Percentiles rank a stretch among this genome's conserved stretches.
phyloP scores from a whole-genome alignment of 92 coral and sea anemone genomes.

The Umimayanthus chanpuru region DNA sequence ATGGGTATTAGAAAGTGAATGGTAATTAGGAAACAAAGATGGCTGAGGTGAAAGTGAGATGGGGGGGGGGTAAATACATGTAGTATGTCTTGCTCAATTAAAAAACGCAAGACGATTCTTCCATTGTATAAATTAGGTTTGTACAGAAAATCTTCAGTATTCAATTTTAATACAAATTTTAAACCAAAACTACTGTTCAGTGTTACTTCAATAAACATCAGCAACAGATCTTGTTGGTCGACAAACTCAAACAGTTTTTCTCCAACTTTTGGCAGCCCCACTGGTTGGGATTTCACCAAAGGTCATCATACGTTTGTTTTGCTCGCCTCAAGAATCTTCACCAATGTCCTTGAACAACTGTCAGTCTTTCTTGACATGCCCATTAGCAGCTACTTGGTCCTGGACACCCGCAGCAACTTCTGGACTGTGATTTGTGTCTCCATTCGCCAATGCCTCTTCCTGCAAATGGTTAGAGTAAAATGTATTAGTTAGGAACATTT shows the following conservation, averaged over 20 bases:
- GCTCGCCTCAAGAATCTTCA: neutral
- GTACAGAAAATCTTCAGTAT: neutral
- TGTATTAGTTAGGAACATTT: neutral
- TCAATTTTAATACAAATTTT: neutral
- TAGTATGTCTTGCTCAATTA: too few species aligned
- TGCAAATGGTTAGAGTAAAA: neutral
- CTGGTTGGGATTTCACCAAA: conserved; percentile 65
- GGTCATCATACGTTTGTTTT: conserved; percentile 66
- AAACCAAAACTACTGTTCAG: neutral
- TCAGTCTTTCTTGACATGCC: conserved; percentile 46
- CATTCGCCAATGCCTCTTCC: conserved; percentile 41
- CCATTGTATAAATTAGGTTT: neutral
- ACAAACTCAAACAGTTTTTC: conserved; percentile 45
- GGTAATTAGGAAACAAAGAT: too few species aligned
- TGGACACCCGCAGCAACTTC: conserved; percentile 24
- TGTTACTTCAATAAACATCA: neutral
- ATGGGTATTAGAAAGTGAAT: too few species aligned
- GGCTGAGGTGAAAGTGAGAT: too few species aligned
- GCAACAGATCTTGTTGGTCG: conserved; percentile 1
- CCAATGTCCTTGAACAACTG: neutral
- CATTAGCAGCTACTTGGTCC: conserved; percentile 42
- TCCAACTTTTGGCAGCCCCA: conserved; percentile 73
- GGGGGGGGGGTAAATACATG: too few species aligned
- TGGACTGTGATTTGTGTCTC: conserved; percentile 18
- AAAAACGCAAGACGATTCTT: neutral